These are phyloP conservation scores for Ctenopoma kingsleyae DNA, from an alignment of 2,797 vertebrate species.

Conservation along the genomic window DNA sequence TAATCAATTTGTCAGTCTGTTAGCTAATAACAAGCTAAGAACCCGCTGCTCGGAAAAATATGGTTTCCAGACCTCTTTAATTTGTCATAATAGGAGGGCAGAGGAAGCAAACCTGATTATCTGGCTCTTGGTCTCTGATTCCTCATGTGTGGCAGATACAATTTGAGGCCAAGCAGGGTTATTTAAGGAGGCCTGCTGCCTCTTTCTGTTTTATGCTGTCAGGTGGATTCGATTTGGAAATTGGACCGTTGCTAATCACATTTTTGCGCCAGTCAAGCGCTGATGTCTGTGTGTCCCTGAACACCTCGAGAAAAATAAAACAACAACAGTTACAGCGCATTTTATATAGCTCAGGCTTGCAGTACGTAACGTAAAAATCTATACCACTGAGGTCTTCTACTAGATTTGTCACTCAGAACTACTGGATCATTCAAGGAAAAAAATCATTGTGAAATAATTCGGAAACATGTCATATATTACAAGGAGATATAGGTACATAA, in stretches of 20 bases:
- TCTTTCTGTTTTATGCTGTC: slow-evolving; percentile 67
- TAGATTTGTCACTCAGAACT: slow-evolving; percentile 26
- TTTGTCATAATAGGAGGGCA: slow-evolving; percentile 87
- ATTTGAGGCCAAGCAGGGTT: slow-evolving; percentile 74
- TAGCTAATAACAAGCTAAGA: slow-evolving; percentile 86
- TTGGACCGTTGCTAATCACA: slow-evolving; percentile 72
- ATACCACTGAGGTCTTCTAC: background rate
- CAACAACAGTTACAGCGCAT: slow-evolving; percentile 25
- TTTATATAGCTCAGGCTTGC: slow-evolving; percentile 5
- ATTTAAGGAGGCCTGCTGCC: slow-evolving; percentile 75
- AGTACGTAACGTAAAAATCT: slow-evolving; percentile 10
- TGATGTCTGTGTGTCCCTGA: slow-evolving; percentile 51
- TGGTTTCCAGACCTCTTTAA: slow-evolving; percentile 86
- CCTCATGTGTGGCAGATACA: slow-evolving; percentile 71
- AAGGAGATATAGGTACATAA: slow-evolving; percentile 26
- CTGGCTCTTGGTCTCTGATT: slow-evolving; percentile 75
- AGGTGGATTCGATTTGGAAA: slow-evolving; percentile 82
- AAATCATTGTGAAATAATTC: slow-evolving; percentile 14
- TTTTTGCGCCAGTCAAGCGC: slow-evolving; percentile 67
- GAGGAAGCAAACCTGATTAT: slow-evolving; percentile 83
- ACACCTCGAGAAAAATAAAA: slow-evolving; percentile 29
- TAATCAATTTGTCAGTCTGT: slow-evolving; percentile 87
- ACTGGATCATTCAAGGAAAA: slow-evolving; percentile 7
- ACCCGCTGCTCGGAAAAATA: slow-evolving; percentile 79
- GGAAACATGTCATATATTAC: slow-evolving; percentile 33